Evolutionary conservation across 2,113 vertebrate genomes (phyloP).

Genomic region (Axis porcinus): DNA sequence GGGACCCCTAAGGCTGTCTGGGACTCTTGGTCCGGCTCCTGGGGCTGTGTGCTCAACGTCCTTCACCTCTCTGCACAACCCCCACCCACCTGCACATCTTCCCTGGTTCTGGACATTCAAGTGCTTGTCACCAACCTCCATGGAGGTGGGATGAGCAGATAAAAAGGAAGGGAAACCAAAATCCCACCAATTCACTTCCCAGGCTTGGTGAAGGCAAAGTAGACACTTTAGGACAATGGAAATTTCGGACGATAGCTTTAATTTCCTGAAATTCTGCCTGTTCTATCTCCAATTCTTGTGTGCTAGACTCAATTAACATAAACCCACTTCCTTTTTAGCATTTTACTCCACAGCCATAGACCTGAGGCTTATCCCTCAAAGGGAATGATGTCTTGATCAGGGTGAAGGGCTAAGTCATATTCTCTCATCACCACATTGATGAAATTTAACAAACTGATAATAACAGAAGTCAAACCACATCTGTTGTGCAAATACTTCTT

Average conservation of each 20-base stretch:
- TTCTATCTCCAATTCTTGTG: not conserved
- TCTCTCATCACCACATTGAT: not conserved
- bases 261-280: not conserved
- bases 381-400: not conserved
- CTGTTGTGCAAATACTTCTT: not conserved
- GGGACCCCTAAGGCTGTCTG: not conserved
- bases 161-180: not conserved
- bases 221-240: not conserved
- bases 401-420: not conserved
- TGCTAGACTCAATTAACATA: not conserved
- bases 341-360: not conserved
- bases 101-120: not conserved
- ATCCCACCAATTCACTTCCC: not conserved
- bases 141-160: not conserved
- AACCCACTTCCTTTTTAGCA: not conserved
- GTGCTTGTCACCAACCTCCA: not conserved
- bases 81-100: not conserved
- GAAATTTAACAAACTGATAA: not conserved
- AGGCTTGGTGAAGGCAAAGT: not conserved
- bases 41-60: not conserved
- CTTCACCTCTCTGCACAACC: not conserved
- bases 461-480: not conserved
- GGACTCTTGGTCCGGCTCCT: not conserved
- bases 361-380: not conserved
- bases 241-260: not conserved